Evolutionary conservation across 2,113 vertebrate species (phyloP).

Genomic region (Dinomys branickii): DNA sequence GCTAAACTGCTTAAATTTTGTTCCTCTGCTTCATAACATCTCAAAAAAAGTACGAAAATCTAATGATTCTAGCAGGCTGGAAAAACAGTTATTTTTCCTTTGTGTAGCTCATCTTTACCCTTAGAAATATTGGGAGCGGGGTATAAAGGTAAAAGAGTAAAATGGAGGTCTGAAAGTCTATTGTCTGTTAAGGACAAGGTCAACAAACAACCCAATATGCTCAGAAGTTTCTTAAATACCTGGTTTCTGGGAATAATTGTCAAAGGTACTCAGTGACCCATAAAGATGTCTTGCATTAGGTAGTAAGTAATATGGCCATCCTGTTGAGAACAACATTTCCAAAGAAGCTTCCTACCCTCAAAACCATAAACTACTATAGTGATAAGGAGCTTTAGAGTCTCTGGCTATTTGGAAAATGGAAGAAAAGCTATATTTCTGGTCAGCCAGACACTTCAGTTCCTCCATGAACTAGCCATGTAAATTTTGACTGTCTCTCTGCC

Average conservation of each 20-base stretch:
- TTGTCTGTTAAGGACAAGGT: not conserved
- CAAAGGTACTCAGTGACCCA: not conserved
- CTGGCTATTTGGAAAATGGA: not conserved
- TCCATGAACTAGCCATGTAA: not conserved
- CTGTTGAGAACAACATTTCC: not conserved
- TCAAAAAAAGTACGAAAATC: slow-evolving; percentile 7
- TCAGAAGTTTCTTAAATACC: not conserved
- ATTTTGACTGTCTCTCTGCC: not conserved
- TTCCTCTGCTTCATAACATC: not conserved
- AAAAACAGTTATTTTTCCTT: slow-evolving; percentile 10
- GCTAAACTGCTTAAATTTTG: slow-evolving; percentile 40
- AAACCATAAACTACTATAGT: not conserved
- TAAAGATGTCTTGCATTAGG: not conserved
- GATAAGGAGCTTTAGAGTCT: not conserved
- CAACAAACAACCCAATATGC: not conserved
- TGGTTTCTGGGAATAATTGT: slow-evolving; percentile 5
- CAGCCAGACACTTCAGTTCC: slow-evolving; percentile 1
- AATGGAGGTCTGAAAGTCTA: not conserved
- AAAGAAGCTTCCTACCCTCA: not conserved
- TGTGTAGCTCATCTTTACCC: not conserved
- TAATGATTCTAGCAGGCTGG: not conserved
- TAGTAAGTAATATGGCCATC: not conserved
- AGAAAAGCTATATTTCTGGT: not conserved
- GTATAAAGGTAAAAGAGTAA: slow-evolving; percentile 37
- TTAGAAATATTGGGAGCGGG: not conserved